Conservation (phyloP, 1,140 invertebrate species). For the Whitmania pigra region DNA sequence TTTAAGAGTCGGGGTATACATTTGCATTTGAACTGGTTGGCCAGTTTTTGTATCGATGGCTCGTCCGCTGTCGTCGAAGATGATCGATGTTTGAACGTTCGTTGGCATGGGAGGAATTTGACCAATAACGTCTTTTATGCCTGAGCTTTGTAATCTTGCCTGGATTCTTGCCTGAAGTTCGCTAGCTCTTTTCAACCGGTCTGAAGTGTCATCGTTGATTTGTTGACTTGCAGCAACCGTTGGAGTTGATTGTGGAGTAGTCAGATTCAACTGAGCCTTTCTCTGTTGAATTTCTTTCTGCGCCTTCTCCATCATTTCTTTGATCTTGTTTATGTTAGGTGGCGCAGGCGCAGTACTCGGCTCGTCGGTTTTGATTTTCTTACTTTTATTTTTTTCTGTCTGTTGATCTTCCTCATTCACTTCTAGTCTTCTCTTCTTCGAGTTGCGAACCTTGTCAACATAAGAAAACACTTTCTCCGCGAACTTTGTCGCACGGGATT, state of each 20-base stretch:
- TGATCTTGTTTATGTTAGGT: conserved; percentile 46
- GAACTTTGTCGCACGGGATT: too few species aligned
- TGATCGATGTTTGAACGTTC: conserved; percentile 72
- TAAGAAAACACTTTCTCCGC: too few species aligned
- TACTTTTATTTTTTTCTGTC: too few species aligned
- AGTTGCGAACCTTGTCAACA: too few species aligned
- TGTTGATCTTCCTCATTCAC: too few species aligned
- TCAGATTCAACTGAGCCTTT: conserved; percentile 56
- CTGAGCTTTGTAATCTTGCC: conserved; percentile 54
- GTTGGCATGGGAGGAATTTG: neutral
- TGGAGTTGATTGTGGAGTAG: neutral
- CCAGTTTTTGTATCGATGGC: conserved; percentile 75
- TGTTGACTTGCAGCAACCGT: neutral
- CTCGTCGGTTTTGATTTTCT: too few species aligned
- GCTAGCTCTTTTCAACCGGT: conserved; percentile 72
- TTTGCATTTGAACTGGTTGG: conserved; percentile 70
- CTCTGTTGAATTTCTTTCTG: conserved; percentile 78
- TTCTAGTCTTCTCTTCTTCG: too few species aligned
- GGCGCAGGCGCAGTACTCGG: too few species aligned
- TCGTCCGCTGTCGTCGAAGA: conserved; percentile 75
- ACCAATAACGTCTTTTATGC: neutral
- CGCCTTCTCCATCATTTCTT: conserved; percentile 80
- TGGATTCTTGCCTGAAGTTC: conserved; percentile 71
- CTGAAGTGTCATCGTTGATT: conserved; percentile 44
- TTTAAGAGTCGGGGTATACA: conserved; percentile 77